phyloP scores from a whole-genome alignment of 1,140 invertebrate species.

The Drosophila sturtevanti region DNA sequence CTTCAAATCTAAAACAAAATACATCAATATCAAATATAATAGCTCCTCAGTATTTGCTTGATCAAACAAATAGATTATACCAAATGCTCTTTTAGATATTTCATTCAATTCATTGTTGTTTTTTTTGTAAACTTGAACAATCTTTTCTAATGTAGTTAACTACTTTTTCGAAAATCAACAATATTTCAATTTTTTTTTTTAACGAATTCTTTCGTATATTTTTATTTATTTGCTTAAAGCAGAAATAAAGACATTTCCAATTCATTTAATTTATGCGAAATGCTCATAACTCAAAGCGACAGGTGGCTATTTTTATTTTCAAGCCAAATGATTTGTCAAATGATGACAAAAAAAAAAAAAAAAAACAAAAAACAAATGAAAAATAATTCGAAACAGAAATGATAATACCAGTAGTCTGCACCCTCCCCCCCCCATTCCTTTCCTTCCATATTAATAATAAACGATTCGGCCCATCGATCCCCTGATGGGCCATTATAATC shows the following conservation, averaged over 20 bases:
- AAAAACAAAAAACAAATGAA: constrained; percentile 17
- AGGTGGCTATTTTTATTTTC: constrained; percentile 51
- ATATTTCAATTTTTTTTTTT: too few species aligned
- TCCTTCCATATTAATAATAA: too few species aligned
- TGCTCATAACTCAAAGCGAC: constrained; percentile 63
- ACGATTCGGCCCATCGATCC: constrained; percentile 2
- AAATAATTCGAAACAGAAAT: constrained; percentile 38
- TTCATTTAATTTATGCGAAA: constrained; percentile 69
- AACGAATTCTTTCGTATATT: constrained; percentile 10
- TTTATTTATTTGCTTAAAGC: constrained; percentile 29
- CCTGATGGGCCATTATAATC: not conserved
- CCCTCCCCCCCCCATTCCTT: not conserved
- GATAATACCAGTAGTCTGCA: constrained; percentile 60
- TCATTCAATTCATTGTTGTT: too few species aligned
- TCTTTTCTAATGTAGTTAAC: too few species aligned
- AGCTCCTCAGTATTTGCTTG: too few species aligned
- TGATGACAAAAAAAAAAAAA: constrained; percentile 20
- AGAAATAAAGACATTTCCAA: constrained; percentile 51
- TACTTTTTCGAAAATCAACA: too few species aligned
- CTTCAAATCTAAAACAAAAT: too few species aligned
- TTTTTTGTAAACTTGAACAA: too few species aligned
- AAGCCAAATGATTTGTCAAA: constrained; percentile 20
- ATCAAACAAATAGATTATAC: too few species aligned
- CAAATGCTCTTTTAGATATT: too few species aligned
- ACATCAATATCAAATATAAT: too few species aligned